Base-by-base conservation (phyloP, 2,797 vertebrate genomes). In the Anomalospiza imberbis region DNA sequence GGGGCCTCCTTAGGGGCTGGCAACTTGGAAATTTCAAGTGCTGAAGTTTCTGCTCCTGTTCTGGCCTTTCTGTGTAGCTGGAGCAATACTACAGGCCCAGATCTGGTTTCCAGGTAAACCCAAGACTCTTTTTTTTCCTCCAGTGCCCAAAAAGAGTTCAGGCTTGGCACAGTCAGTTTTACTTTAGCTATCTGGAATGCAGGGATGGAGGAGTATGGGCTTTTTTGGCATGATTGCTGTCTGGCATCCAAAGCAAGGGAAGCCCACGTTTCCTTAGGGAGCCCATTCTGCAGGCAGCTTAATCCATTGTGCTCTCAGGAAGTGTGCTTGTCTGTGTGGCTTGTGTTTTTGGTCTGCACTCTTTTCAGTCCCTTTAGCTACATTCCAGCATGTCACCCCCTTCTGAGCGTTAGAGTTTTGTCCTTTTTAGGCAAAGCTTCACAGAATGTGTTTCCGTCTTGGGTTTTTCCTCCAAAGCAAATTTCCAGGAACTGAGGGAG, bases 361-460 rank as follows among this genome's bases (percentile, higher is more conserved):
- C 51, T 42, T 73, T 28, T 19, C 60, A 73, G 42, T 53, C 62
- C 79, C 80, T 70, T 32, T 71, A 85, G 80, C 80, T 57, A 1
- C 51, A 26, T 76, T 93, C 88, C 42, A 28, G 5, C 22, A 0
- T 80, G 45, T 81, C 65, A 70, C 63, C 53, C 25, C 25, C n/a
- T 53, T 45, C 60, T 84, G n/a, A 55, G 36, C 11, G 29, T 24
- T 55, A 1, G 63, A 65, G 48, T 67, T 94, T 86, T 95, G 83
- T 71, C 85, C 91, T 84, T 94, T 91, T 92, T 89, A 93, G 96
- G 78, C 70, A 92, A 90, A 91, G 20, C 51, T 85, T 85, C 15
- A 10, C 21, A 65, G 55, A 65, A 63, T 7, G 13, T 45, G 42
- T 93, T 94, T 94, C 78, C 1, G 0, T 61, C 58, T 61, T 31